Evolutionary conservation across 2,888 invertebrate species (phyloP), one percentile per base, ranked within the genome.

Genomic region (Cerceris ruficornis): DNA sequence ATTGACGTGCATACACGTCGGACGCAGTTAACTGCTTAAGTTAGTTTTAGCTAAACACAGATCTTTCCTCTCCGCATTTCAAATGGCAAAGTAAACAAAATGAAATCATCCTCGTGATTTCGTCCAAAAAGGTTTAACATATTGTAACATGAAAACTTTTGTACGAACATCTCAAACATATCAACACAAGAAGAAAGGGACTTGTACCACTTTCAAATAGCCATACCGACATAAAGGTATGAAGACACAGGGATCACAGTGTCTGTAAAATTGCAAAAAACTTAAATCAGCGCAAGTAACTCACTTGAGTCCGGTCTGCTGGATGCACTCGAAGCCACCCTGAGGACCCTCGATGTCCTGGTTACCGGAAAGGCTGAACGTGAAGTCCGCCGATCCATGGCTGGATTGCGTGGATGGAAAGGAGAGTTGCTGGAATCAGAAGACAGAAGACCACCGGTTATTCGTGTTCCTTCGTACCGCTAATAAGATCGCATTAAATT

Each of bases 241-340:
- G 14, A 42, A 41, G 13, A 41, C n/a, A 55, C 28, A 17, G 17
- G 42, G 15, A 50, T 7, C 42, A 50, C 28, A 41, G 42, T 14
- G 39, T 15, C 6, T 15, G 15, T 39, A 54, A 54, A 54, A 49
- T 6, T 17, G 6, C 49, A 14, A 50, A 15, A 13, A 52, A 58
- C 9, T 52, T 17, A 69, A 59, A 28, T 28, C 28, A 28, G 28
- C 28, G 28, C 14, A 8, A 15, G 52, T 61, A 54, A 86, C 90
- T 89, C 87, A 93, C 93, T 92, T 93, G 83, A 93, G 89, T 87
- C 93, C 94, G 89, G 93, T 94, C 92, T 96, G 96, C 89, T 95
- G 95, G 90, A 98, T 95, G 93, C 98, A 98, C 93, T 98, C 98
- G 93, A 98, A 97, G 93, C 98, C 97, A 92, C 98, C 98, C 93